Evolutionary conservation across 1,140 invertebrate species (phyloP).

Genomic region (Steinernema khuongi): DNA sequence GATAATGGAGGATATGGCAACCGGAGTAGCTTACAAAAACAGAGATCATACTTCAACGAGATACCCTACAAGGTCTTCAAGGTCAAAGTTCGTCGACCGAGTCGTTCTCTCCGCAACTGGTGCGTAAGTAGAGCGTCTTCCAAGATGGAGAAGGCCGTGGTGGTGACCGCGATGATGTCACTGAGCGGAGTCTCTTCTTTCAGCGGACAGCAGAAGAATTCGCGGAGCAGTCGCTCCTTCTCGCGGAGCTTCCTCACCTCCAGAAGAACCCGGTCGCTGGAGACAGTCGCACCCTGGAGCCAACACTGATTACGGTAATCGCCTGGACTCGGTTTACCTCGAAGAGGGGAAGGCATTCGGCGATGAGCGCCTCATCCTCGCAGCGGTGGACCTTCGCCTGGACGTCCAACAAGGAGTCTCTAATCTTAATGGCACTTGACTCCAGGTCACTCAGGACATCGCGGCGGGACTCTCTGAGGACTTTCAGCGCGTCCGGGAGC

Average conservation of each 20-base stretch:
- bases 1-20: no score
- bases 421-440: background rate
- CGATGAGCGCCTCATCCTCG: background rate
- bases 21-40: no score
- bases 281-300: background rate
- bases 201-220: background rate
- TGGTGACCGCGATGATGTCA: background rate
- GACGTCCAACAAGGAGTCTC: background rate
- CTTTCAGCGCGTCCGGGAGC: background rate
- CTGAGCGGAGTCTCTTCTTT: background rate
- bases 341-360: background rate
- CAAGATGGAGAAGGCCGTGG: background rate
- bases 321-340: background rate
- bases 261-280: background rate
- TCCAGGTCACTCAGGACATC: background rate
- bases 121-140: background rate
- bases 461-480: background rate
- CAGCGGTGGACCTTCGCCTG: constrained; percentile 4
- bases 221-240: constrained; percentile 1
- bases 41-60: no score
- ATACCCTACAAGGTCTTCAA: background rate
- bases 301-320: background rate
- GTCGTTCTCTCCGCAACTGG: background rate
- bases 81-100: background rate
- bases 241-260: background rate